Evolutionary conservation across 2,888 invertebrate genomes (phyloP).

Genomic region (Megastigmus dorsalis): DNA sequence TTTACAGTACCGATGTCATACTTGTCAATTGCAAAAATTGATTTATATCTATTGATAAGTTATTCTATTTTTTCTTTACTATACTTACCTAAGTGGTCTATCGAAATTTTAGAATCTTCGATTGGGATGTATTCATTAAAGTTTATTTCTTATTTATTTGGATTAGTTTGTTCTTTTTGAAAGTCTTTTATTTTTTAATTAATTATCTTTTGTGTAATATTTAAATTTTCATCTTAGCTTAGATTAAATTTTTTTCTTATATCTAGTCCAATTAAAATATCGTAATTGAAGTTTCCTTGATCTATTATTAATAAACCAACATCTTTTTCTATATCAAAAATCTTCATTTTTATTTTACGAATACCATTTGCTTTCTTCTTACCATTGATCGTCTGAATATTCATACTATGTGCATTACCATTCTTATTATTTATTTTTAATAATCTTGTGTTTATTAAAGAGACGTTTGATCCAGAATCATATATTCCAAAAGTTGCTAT

Average conservation of each 20-base stretch:
- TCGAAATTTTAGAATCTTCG: too few species aligned
- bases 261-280: slow-evolving; percentile 61
- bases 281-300: slow-evolving; percentile 59
- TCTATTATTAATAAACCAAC: slow-evolving; percentile 57
- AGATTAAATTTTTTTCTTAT: slow-evolving; percentile 60
- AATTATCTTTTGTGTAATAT: slow-evolving; percentile 50
- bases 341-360: slow-evolving; percentile 56
- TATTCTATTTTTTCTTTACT: too few species aligned
- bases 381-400: slow-evolving; percentile 61
- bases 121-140: slow-evolving; percentile 13
- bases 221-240: slow-evolving; percentile 59
- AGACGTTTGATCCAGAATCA: slow-evolving; percentile 49
- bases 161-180: too few species aligned
- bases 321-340: slow-evolving; percentile 55
- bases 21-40: slow-evolving; percentile 47
- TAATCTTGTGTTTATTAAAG: neutral
- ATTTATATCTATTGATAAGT: neutral
- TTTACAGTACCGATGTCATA: slow-evolving; percentile 45
- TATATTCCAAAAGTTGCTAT: slow-evolving; percentile 54
- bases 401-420: too few species aligned
- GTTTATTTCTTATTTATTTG: slow-evolving; percentile 9
- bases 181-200: slow-evolving; percentile 12
- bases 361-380: slow-evolving; percentile 54
- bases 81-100: too few species aligned
- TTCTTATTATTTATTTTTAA: slow-evolving; percentile 37